Evolutionary conservation across 2,797 vertebrate genomes (phyloP).

Genomic region (Delichon dasypus): DNA sequence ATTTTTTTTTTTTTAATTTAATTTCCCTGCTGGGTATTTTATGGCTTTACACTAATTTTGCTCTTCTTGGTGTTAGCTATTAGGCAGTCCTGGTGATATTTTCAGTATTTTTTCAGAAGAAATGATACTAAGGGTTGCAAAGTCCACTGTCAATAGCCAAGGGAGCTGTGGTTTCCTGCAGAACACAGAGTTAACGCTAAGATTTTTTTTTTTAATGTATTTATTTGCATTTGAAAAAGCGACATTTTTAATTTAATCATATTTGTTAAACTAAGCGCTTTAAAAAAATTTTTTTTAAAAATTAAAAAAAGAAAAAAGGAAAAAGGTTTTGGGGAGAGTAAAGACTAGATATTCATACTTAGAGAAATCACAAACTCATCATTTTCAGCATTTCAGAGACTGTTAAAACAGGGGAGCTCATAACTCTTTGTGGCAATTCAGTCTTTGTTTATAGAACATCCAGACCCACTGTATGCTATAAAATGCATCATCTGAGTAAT

Average conservation of each 20-base stretch:
- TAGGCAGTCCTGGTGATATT: background rate
- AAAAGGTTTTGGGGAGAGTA: background rate
- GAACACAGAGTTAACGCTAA: background rate
- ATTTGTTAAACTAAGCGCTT: slow-evolving; percentile 54
- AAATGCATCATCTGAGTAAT: slow-evolving; percentile 65
- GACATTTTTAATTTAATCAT: slow-evolving; percentile 57
- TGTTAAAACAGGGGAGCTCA: slow-evolving; percentile 33
- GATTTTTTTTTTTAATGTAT: slow-evolving; percentile 44
- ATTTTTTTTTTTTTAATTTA: background rate
- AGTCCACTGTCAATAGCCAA: slow-evolving; percentile 28
- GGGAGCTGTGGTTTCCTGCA: slow-evolving; percentile 16
- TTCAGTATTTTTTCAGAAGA: slow-evolving; percentile 13
- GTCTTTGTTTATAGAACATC: slow-evolving; percentile 66
- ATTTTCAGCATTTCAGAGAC: slow-evolving; percentile 31
- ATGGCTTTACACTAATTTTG: slow-evolving; percentile 50
- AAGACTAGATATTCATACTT: slow-evolving; percentile 31
- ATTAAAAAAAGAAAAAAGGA: background rate
- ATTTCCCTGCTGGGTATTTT: background rate
- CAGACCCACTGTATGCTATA: slow-evolving; percentile 60
- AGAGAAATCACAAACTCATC: background rate
- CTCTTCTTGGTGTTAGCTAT: slow-evolving; percentile 13
- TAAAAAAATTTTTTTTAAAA: background rate
- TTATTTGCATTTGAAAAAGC: slow-evolving; percentile 52
- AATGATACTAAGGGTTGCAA: background rate
- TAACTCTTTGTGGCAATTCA: slow-evolving; percentile 48